These are phyloP conservation scores for Petromus typicus DNA, from an alignment of 2,113 vertebrate genomes.

Conservation along the genomic window DNA sequence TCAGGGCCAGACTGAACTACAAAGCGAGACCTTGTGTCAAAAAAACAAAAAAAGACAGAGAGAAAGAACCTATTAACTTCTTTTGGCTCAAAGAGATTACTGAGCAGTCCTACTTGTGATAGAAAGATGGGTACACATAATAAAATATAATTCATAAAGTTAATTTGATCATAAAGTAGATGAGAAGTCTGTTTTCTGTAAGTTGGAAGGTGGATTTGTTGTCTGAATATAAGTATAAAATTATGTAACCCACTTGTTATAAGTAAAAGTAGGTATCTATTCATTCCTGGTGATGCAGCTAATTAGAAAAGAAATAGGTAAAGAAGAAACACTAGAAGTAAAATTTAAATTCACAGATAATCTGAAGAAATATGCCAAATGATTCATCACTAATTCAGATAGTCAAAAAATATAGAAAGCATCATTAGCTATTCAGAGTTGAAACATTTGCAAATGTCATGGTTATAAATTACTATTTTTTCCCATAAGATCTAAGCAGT, in stretches of 20 bases:
- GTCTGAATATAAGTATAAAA: slow-evolving; percentile 2
- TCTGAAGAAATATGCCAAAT: slow-evolving; percentile 69
- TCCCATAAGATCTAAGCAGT: neutral
- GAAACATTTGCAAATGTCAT: slow-evolving; percentile 71
- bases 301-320: slow-evolving; percentile 57
- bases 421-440: slow-evolving; percentile 67
- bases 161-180: slow-evolving; percentile 22
- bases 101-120: slow-evolving; percentile 52
- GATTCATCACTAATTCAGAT: slow-evolving; percentile 74
- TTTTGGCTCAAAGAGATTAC: slow-evolving; percentile 37
- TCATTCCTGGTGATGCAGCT: slow-evolving; percentile 48
- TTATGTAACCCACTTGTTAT: slow-evolving; percentile 35
- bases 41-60: no score
- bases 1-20: no score
- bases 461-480: slow-evolving; percentile 51
- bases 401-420: slow-evolving; percentile 68
- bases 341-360: slow-evolving; percentile 68
- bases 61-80: slow-evolving; percentile 18
- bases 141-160: slow-evolving; percentile 53
- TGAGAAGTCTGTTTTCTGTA: neutral
- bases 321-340: slow-evolving; percentile 10
- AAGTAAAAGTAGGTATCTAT: slow-evolving; percentile 55
- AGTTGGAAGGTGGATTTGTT: slow-evolving; percentile 17
- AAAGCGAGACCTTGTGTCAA: no score
- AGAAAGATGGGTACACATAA: slow-evolving; percentile 46